phyloP scores from a whole-genome alignment of 2,888 invertebrate species.

The Dioctria linearis region DNA sequence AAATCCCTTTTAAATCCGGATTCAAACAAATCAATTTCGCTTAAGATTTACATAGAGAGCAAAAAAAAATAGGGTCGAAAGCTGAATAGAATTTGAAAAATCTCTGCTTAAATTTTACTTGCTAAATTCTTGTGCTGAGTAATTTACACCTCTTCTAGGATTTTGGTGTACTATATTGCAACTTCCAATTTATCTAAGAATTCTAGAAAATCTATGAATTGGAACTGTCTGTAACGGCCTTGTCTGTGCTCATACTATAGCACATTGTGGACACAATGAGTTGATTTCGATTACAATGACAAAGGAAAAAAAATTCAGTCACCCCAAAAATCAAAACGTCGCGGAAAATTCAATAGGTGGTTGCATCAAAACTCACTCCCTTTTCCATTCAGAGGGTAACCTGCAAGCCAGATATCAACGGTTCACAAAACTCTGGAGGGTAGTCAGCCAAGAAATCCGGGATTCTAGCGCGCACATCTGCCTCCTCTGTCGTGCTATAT shows the following conservation, averaged over 20 bases:
- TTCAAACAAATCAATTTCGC: slow-evolving; percentile 31
- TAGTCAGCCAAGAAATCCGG: background rate
- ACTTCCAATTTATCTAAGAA: background rate
- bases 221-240: background rate
- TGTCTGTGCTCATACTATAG: background rate
- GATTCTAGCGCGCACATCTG: slow-evolving; percentile 42
- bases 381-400: slow-evolving; percentile 10
- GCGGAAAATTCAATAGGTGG: slow-evolving; percentile 27
- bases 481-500: slow-evolving; percentile 2
- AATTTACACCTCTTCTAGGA: slow-evolving; percentile 37
- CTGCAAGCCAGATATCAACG: background rate
- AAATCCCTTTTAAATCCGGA: slow-evolving; percentile 37
- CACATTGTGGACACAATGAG: background rate
- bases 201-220: background rate
- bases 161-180: background rate
- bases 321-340: slow-evolving; percentile 48
- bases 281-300: slow-evolving; percentile 15
- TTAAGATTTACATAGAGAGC: slow-evolving; percentile 36
- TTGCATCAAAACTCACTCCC: slow-evolving; percentile 47
- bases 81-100: background rate
- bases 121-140: slow-evolving; percentile 32
- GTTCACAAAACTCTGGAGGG: background rate
- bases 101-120: slow-evolving; percentile 34
- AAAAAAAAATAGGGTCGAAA: slow-evolving; percentile 2
- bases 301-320: background rate